Evolutionary conservation across 2,888 invertebrate genomes (phyloP).

Genomic region (Drosophila glabriapex): DNA sequence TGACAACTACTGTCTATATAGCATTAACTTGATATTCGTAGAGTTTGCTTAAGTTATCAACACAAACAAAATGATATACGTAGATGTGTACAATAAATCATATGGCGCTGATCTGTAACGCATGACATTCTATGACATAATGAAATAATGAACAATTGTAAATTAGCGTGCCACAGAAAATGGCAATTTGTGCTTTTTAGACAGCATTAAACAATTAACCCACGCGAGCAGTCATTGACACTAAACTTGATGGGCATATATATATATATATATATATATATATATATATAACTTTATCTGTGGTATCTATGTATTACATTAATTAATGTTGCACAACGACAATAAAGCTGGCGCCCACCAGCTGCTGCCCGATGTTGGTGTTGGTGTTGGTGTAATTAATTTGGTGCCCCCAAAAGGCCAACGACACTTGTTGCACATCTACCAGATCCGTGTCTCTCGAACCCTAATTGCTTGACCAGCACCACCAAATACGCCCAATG

Average conservation of each 20-base stretch:
- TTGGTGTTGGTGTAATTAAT: slow-evolving; percentile 52
- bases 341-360: slow-evolving; percentile 42
- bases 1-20: background rate
- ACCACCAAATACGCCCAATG: background rate
- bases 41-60: slow-evolving; percentile 12
- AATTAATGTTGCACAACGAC: slow-evolving; percentile 60
- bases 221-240: slow-evolving; percentile 66
- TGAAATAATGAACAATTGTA: slow-evolving; percentile 52
- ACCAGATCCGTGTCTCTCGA: slow-evolving; percentile 15
- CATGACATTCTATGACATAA: slow-evolving; percentile 47
- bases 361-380: slow-evolving; percentile 8
- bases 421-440: slow-evolving; percentile 66
- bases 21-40: background rate
- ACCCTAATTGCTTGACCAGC: slow-evolving; percentile 4
- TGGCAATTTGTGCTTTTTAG: slow-evolving; percentile 52
- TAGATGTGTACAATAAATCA: slow-evolving; percentile 41
- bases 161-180: slow-evolving; percentile 66
- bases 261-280: background rate
- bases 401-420: slow-evolving; percentile 66
- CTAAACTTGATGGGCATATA: slow-evolving; percentile 24
- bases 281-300: slow-evolving; percentile 5
- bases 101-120: slow-evolving; percentile 41
- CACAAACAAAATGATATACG: slow-evolving; percentile 2
- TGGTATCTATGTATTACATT: slow-evolving; percentile 16
- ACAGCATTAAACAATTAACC: slow-evolving; percentile 73